Conservation (phyloP, 1,140 invertebrate genomes). For the Tetragonula clypearis region DNA sequence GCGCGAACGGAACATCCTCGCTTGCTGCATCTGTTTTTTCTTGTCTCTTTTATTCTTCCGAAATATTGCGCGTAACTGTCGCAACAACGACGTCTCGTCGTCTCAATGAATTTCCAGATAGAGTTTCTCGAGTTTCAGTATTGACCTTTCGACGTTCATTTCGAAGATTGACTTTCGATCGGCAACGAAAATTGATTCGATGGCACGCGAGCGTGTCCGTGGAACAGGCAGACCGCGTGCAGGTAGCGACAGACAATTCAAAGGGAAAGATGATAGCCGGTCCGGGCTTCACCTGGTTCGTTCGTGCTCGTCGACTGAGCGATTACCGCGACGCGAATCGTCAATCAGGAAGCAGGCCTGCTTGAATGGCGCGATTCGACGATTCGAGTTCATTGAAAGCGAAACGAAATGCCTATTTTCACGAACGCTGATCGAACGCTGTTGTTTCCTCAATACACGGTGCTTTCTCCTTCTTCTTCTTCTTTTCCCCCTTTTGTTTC, state of each 20-base stretch:
- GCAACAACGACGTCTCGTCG: background rate
- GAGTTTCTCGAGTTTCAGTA: conserved; percentile 35
- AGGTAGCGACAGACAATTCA: conserved; percentile 24
- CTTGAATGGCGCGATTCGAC: conserved; percentile 36
- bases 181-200: conserved; percentile 33
- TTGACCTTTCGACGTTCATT: conserved; percentile 48
- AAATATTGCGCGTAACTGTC: conserved; percentile 23
- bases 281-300: conserved; percentile 12
- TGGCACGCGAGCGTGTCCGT: conserved; percentile 34
- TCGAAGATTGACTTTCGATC: conserved; percentile 52
- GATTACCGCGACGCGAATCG: conserved; percentile 47
- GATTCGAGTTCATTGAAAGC: conserved; percentile 39
- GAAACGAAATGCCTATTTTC: conserved; percentile 33
- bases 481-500: background rate
- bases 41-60: background rate
- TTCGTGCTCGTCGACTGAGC: conserved; percentile 53
- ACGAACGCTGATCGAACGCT: background rate
- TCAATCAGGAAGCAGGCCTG: conserved; percentile 43
- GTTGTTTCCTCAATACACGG: background rate
- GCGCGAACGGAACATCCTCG: background rate
- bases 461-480: too few relatives aligned
- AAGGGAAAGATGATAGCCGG: conserved; percentile 46
- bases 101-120: conserved; percentile 33
- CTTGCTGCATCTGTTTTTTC: background rate
- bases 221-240: background rate